Evolutionary conservation across 2,888 invertebrate genomes (phyloP).

Genomic region (Byasa hedistus): DNA sequence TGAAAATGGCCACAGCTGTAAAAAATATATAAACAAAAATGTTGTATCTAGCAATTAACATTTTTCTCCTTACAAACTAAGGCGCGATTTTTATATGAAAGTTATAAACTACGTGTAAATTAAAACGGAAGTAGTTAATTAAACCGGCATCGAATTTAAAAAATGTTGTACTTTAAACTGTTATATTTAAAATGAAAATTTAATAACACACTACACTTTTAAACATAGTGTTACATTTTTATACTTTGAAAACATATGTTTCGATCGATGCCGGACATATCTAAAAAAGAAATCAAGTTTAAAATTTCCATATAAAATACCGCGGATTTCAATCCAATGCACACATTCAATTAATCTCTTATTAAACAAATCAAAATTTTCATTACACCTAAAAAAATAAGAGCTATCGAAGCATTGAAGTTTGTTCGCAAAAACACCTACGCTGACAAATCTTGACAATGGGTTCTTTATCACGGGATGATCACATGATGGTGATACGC

Average conservation of each 20-base stretch:
- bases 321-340: conserved; percentile 18
- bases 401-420: neutral
- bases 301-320: conserved; percentile 25
- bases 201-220: no score
- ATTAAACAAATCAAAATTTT: neutral
- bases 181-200: no score
- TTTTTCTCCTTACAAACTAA: conserved; percentile 36
- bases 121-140: neutral
- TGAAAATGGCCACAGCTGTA: conserved; percentile 57
- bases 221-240: no score
- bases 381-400: neutral
- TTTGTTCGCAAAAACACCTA: neutral
- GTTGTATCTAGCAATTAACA: conserved; percentile 46
- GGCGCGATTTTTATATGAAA: conserved; percentile 33
- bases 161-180: neutral
- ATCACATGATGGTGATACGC: no score
- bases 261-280: no score
- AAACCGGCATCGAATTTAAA: neutral
- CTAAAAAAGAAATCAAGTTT: conserved; percentile 2
- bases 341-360: conserved; percentile 26
- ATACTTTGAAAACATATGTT: no score
- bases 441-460: no score
- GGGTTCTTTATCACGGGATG: no score
- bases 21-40: conserved; percentile 54
- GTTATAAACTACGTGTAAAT: conserved; percentile 23